These are phyloP conservation scores for Cyphomyrus discorhynchus DNA, from an alignment of 2,113 vertebrate species.

Conservation along the genomic window DNA sequence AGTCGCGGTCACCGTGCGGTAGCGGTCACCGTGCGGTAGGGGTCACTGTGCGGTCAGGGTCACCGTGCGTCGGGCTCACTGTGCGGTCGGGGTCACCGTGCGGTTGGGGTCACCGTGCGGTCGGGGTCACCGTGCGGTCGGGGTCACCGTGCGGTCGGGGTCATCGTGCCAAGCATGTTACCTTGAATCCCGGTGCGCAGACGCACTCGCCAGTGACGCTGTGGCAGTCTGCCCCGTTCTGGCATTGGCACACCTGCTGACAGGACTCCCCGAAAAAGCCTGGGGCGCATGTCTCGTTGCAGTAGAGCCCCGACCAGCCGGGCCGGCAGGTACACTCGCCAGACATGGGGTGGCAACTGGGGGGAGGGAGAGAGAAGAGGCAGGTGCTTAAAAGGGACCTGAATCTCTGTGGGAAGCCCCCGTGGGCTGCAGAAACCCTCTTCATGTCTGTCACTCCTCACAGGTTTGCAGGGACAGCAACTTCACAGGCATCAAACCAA, in stretches of 20 bases:
- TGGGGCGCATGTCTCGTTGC: slow-evolving; percentile 86
- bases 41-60: neutral
- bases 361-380: slow-evolving; percentile 20
- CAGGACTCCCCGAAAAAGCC: slow-evolving; percentile 85
- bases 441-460: neutral
- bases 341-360: slow-evolving; percentile 95
- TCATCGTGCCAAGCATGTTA: slow-evolving; percentile 39
- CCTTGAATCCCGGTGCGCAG: slow-evolving; percentile 92
- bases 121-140: neutral
- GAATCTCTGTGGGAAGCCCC: neutral
- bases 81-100: neutral
- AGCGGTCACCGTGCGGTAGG: neutral
- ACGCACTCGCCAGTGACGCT: slow-evolving; percentile 80
- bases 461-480: neutral
- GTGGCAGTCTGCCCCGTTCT: slow-evolving; percentile 90
- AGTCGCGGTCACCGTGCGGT: neutral
- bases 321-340: slow-evolving; percentile 84
- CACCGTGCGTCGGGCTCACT: no score
- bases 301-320: slow-evolving; percentile 91
- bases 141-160: neutral
- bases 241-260: slow-evolving; percentile 86
- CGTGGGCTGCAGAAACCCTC: neutral
- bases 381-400: neutral
- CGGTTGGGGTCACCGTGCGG: neutral
- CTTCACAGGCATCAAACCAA: neutral